Evolutionary conservation across 30 jellyfish, hydroid and myxozoan genomes (phyloP), one percentile per base, ranked within the genome.

Genomic region (Hydractinia echinata): DNA sequence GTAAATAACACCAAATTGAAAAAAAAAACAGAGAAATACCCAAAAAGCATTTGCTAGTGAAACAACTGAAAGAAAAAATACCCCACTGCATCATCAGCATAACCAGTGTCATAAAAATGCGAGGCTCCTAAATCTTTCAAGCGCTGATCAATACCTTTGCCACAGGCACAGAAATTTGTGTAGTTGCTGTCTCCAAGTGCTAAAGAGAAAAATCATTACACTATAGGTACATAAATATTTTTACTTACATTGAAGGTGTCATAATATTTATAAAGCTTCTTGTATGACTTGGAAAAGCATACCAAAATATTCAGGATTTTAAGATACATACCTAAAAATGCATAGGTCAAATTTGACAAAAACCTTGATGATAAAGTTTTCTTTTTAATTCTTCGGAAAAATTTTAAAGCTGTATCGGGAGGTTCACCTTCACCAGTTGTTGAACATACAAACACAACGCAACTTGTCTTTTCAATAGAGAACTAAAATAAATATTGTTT

Each of bases 21-120:
- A 49, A 10, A 1, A 14, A 30, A 1, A 68, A 68, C n/a, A 30
- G 21, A 68, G 21, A 68, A 30, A 60, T 15, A 16, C 70, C n/a
- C 70, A 15, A 2, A 60, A 15, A 16, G 2, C 18, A 16, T 16
- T 60, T 60, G 1, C 70, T 60, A 13, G 2, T 13, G n/a, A n/a
- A 68, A 11, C n/a, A 68, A 68, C 15, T 16, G 2, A 48, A 77
- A 18, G 15, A 14, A 48, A 66, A 44, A 95, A 8, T 87, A 93
- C 99, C 99, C 99, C 4, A 93, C 96, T 14, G 96, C 99, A 87
- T 93, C 99, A 87, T 93, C 99, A 49, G 96, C 99, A 81, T 79
- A 81, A 4, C 99, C 99, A 68, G 95, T 87, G 6, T 86, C 84
- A 70, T 83, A 93, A 64, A 93, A 93, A 13, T 84, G 94, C 53